Percentiles rank a stretch among this genome's conserved stretches.
Evolutionary conservation across 2,888 invertebrate genomes (phyloP).

Genomic region (Athalia cordata): DNA sequence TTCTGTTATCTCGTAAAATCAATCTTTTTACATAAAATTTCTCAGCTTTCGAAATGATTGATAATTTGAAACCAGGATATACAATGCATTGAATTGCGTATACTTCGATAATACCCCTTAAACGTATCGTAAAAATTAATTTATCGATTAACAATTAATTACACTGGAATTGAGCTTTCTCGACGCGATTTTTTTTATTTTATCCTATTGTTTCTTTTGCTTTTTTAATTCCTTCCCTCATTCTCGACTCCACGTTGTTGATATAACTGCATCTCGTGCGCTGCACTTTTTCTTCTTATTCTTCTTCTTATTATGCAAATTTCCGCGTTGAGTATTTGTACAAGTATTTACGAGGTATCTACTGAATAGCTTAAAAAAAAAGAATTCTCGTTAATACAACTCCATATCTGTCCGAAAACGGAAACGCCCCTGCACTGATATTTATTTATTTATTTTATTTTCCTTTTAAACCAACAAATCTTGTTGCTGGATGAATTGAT

Average conservation of each 20-base stretch:
- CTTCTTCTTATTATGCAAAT: neutral
- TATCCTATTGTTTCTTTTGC: neutral
- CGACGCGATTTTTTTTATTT: neutral
- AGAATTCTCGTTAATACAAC: neutral
- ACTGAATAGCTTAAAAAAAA: neutral
- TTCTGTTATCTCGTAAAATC: too few relatives aligned
- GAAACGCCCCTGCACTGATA: too few relatives aligned
- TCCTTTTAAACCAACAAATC: too few relatives aligned
- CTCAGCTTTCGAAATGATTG: neutral
- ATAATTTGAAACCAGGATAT: neutral
- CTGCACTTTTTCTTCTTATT: neutral
- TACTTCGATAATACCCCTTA: conserved; percentile 24
- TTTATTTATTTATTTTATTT: too few relatives aligned
- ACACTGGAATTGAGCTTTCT: conserved; percentile 44
- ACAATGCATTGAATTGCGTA: conserved; percentile 33
- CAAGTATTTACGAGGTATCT: neutral
- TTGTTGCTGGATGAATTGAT: too few relatives aligned
- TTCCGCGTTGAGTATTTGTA: conserved; percentile 3
- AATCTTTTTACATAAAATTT: neutral
- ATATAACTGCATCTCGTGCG: too few relatives aligned
- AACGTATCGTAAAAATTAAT: conserved; percentile 25
- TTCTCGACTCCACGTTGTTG: neutral
- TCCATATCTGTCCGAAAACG: too few relatives aligned
- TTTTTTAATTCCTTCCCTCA: neutral
- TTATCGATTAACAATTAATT: conserved; percentile 33